These are phyloP conservation scores for Brenthis ino DNA, from an alignment of 2,888 invertebrate species.

Conservation along the genomic window DNA sequence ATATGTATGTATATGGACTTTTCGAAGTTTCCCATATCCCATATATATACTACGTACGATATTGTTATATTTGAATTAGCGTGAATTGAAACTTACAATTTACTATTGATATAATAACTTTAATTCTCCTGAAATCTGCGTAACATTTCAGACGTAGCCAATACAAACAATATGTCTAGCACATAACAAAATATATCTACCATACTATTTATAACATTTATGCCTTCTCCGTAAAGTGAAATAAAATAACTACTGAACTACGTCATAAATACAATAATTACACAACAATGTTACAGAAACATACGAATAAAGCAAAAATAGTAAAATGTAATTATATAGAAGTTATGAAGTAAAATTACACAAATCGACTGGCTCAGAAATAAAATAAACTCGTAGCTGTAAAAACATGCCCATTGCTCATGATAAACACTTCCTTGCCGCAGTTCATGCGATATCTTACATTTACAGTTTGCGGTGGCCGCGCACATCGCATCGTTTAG, in stretches of 20 bases:
- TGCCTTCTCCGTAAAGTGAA: too few species aligned
- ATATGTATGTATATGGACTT: too few species aligned
- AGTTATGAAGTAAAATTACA: conserved; percentile 15
- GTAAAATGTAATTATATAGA: neutral
- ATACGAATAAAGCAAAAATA: neutral
- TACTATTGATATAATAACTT: conserved; percentile 1
- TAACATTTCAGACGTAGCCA: neutral
- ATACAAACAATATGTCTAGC: too few species aligned
- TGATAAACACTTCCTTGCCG: conserved; percentile 38
- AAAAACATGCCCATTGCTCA: conserved; percentile 31
- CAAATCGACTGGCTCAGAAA: conserved; percentile 16
- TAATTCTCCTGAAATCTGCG: neutral
- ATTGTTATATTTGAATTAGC: neutral
- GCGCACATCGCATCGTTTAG: conserved; percentile 14
- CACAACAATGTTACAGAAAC: neutral
- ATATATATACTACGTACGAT: too few species aligned
- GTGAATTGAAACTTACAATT: conserved; percentile 1
- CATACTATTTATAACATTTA: too few species aligned
- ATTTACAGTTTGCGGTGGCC: conserved; percentile 34
- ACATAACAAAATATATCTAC: too few species aligned
- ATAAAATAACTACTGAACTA: neutral
- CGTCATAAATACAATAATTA: neutral
- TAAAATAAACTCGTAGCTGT: conserved; percentile 18
- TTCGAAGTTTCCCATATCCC: too few species aligned
- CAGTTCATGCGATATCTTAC: conserved; percentile 31